Percentiles rank a stretch among this genome's conserved stretches.
Evolutionary conservation across 2,113 vertebrate species (phyloP).

Genomic region (Sorex fumeus): DNA sequence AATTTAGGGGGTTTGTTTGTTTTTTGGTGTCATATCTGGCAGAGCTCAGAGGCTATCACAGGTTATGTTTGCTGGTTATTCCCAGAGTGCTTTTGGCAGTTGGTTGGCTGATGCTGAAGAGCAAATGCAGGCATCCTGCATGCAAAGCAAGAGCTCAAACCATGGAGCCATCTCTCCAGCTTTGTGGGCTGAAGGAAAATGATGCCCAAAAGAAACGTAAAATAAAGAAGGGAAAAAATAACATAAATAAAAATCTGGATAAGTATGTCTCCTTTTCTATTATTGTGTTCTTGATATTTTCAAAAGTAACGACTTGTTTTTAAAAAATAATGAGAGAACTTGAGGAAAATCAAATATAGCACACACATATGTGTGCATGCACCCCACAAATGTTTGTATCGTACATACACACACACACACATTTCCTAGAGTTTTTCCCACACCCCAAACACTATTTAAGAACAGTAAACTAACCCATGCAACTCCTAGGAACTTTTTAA

Average conservation of each 20-base stretch:
- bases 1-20: neutral
- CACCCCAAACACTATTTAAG: neutral
- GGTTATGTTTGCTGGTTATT: neutral
- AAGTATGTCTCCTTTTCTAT: neutral
- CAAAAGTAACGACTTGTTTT: neutral
- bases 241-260: neutral
- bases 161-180: too few relatives aligned
- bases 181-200: conserved; percentile 15
- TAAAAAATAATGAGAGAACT: neutral
- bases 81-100: neutral
- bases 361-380: neutral
- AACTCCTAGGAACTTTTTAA: neutral
- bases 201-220: neutral
- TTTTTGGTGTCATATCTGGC: too few relatives aligned
- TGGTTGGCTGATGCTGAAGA: too few relatives aligned
- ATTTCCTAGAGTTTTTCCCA: neutral
- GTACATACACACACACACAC: too few relatives aligned
- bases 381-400: too few relatives aligned
- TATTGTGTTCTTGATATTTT: neutral
- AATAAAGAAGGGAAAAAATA: conserved; percentile 17
- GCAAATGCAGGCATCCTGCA: too few relatives aligned
- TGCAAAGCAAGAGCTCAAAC: too few relatives aligned
- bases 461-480: neutral
- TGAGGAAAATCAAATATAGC: neutral
- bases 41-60: too few relatives aligned